Base-by-base conservation (phyloP, 2,888 invertebrate species). In the Drosophila phalerata region DNA sequence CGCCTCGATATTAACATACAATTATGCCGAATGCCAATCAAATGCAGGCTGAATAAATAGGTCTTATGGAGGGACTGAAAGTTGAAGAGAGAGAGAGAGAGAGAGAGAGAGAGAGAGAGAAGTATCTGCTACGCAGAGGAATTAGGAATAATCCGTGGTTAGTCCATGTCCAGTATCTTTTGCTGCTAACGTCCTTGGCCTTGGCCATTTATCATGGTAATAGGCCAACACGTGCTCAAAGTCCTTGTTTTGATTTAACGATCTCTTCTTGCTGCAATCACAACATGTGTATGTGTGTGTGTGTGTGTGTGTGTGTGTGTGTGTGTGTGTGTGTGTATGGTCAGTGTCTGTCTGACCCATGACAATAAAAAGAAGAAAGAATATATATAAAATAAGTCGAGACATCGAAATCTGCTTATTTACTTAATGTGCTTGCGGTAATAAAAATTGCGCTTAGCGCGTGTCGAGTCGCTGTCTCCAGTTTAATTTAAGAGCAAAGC, bases 21-120 rank as follows among this genome's bases (percentile, higher is more conserved):
- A 81, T 81, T 81, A 85, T 81, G 85, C 79, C 79, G 67, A 85
- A 79, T 73, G 79, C 77, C 82, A 81, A 85, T 81, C 83, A 81
- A 82, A 79, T 66, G 83, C 81, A 81, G 79, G 69, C 79, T 56
- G 63, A 57, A 58, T 62, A 57, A 47, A 57, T 17, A 47, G 17
- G 15, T 19, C 32, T 11, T 22, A 11, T 45, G n/a, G 11, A 37
- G 22, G 13, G 19, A 22, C 22, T n/a, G 22, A 22, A 22, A 22
- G 22, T 4, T 22, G 22, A 22, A n/a, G 13, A 22, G 34, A 0
- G 17, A 5, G 3, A 6, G 11, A 6, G 2, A 6, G 2, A 25
- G 22, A 5, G 22, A 17, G 11, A 3, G 19, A 6, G 2, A 37
- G 3, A 37, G 22, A 22, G 10, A 51, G n/a, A 8, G 9, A 5